A percentile compares a stretch with the other conserved stretches of the same genome.
These are phyloP conservation scores for Macrobrachium rosenbergii DNA, from an alignment of 1,140 invertebrate species.

Conservation along the genomic window DNA sequence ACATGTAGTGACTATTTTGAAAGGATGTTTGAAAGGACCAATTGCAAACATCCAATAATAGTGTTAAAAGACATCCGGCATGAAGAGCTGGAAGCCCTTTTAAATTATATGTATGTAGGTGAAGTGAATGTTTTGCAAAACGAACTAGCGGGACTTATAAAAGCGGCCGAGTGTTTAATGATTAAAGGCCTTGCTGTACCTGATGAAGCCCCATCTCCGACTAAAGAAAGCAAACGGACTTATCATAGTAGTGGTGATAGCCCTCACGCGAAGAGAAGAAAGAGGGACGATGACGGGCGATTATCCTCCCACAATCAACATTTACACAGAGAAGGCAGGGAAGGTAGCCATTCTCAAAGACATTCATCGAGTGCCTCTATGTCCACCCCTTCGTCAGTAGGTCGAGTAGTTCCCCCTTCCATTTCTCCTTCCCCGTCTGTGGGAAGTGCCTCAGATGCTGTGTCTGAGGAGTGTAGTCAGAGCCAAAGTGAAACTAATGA, in stretches of 20 bases:
- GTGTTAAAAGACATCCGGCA: constrained; percentile 58
- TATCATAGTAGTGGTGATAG: constrained; percentile 44
- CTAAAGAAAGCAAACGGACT: constrained; percentile 54
- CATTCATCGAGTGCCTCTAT: constrained; percentile 53
- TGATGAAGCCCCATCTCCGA: constrained; percentile 50
- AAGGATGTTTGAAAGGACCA: constrained; percentile 62
- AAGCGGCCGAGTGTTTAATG: constrained; percentile 56
- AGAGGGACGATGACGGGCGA: constrained; percentile 38
- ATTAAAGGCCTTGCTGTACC: constrained; percentile 57
- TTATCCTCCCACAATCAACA: constrained; percentile 37
- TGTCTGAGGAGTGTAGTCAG: constrained; percentile 59
- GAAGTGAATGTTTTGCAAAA: constrained; percentile 57
- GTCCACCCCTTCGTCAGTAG: constrained; percentile 35
- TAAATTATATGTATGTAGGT: constrained; percentile 60
- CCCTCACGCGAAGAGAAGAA: constrained; percentile 50
- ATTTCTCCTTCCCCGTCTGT: constrained; percentile 48
- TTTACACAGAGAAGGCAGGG: constrained; percentile 29
- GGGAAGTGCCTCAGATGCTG: constrained; percentile 53
- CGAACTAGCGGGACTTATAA: constrained; percentile 53
- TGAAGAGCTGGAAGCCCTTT: constrained; percentile 50
- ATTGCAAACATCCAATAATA: constrained; percentile 58
- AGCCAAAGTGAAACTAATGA: constrained; percentile 40
- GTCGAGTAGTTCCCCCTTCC: constrained; percentile 20
- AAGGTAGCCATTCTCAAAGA: constrained; percentile 48
- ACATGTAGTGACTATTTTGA: constrained; percentile 61